Conservation (phyloP, 2,888 invertebrate species). For the Actias luna region DNA sequence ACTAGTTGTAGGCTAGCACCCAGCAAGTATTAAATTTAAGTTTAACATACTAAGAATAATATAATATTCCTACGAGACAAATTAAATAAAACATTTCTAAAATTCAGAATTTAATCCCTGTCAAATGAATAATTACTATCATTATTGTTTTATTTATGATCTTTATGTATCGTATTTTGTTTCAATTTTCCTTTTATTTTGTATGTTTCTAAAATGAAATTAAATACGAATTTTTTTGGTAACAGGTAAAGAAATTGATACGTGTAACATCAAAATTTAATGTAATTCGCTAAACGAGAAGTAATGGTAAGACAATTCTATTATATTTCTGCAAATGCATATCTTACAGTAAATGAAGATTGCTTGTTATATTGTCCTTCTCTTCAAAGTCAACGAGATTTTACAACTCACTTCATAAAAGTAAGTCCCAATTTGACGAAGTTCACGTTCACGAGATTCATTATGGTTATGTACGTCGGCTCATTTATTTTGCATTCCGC, state of each 20-base stretch:
- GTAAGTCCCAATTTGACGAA: constrained; percentile 4
- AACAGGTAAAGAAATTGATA: neutral
- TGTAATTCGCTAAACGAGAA: neutral
- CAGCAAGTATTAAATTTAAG: too few relatives aligned
- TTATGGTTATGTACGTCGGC: constrained; percentile 12
- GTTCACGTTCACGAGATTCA: constrained; percentile 3
- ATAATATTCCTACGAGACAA: too few relatives aligned
- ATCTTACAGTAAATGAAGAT: neutral
- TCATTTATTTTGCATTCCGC: constrained; percentile 43
- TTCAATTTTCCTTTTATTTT: too few relatives aligned
- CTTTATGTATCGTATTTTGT: too few relatives aligned
- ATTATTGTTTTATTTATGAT: too few relatives aligned
- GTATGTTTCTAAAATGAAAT: too few relatives aligned
- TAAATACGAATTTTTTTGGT: neutral
- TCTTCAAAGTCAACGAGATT: constrained; percentile 1
- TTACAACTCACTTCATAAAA: neutral
- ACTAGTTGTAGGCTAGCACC: too few relatives aligned
- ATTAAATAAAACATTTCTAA: too few relatives aligned
- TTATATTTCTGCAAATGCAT: neutral
- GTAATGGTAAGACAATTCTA: neutral
- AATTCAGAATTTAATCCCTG: too few relatives aligned
- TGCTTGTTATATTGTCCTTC: neutral
- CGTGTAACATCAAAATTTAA: neutral
- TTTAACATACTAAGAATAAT: too few relatives aligned
- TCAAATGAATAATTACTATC: too few relatives aligned